Evolutionary conservation across 2,888 invertebrate species (phyloP).

Genomic region (Operophtera brumata): DNA sequence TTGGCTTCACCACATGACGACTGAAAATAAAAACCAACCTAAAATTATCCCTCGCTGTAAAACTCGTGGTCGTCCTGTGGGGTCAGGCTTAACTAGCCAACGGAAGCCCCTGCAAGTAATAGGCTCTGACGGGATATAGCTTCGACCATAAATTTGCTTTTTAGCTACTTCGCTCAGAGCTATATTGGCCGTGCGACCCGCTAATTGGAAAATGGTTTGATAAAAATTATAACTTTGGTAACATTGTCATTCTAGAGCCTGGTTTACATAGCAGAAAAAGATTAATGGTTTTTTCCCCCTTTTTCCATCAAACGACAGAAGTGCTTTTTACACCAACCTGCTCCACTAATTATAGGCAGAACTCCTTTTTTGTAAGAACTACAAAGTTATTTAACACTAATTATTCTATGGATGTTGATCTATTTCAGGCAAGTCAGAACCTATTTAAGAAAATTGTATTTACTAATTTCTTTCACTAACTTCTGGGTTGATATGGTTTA

Average conservation of each 20-base stretch:
- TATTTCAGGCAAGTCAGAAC: no score
- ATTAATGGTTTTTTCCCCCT: no score
- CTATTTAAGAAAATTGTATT: no score
- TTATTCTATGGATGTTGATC: no score
- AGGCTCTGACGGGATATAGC: slow-evolving; percentile 65
- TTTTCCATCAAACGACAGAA: not conserved
- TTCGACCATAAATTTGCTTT: slow-evolving; percentile 67
- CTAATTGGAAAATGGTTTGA: slow-evolving; percentile 32
- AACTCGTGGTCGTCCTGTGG: slow-evolving; percentile 25
- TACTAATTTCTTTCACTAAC: no score
- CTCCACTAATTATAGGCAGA: no score
- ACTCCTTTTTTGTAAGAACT: no score
- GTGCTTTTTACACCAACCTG: no score
- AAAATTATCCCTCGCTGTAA: not conserved
- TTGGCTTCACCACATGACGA: slow-evolving; percentile 6
- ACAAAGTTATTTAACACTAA: no score
- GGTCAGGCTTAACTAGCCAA: slow-evolving; percentile 39
- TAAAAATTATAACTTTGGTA: slow-evolving; percentile 16
- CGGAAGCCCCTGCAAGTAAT: slow-evolving; percentile 48
- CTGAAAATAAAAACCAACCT: slow-evolving; percentile 3
- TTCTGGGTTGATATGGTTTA: no score
- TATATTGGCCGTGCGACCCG: slow-evolving; percentile 22
- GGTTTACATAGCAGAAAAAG: not conserved
- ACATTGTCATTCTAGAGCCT: not conserved
- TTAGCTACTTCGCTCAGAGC: slow-evolving; percentile 42